A percentile compares a stretch with the other conserved stretches of the same genome.
These are phyloP conservation scores for Thelaira solivaga DNA, from an alignment of 2,888 invertebrate species.

Conservation along the genomic window DNA sequence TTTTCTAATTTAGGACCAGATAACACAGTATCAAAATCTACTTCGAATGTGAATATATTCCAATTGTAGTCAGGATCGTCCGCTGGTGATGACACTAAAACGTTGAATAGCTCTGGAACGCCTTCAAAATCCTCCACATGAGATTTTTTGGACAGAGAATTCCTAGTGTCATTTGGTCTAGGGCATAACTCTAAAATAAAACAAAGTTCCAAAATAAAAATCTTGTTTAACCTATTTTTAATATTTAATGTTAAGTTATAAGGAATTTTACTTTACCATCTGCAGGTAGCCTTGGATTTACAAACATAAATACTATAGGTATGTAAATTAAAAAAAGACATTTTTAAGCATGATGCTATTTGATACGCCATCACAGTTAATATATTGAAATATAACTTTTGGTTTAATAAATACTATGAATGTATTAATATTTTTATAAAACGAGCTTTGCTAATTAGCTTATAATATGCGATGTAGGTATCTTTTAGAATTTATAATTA, in stretches of 20 bases:
- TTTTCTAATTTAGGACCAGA: conserved; percentile 83
- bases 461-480: conserved; percentile 35
- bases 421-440: background rate
- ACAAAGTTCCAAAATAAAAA: no score
- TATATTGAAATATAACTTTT: conserved; percentile 23
- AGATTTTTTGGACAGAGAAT: conserved; percentile 86
- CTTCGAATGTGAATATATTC: conserved; percentile 89
- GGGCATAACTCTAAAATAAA: conserved; percentile 96
- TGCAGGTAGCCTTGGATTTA: no score
- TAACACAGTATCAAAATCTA: conserved; percentile 84
- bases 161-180: conserved; percentile 87
- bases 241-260: no score
- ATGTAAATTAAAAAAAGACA: background rate
- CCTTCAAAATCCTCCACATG: conserved; percentile 92
- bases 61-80: conserved; percentile 85
- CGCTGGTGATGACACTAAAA: conserved; percentile 85
- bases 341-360: background rate
- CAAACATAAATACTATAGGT: no score
- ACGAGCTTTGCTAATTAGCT: conserved; percentile 33
- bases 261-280: no score
- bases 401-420: conserved; percentile 22
- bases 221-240: no score
- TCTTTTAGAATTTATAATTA: conserved; percentile 28
- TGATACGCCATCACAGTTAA: background rate
- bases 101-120: conserved; percentile 89